Evolutionary conservation across 2,888 invertebrate species (phyloP).

Genomic region (Diogma glabrata): DNA sequence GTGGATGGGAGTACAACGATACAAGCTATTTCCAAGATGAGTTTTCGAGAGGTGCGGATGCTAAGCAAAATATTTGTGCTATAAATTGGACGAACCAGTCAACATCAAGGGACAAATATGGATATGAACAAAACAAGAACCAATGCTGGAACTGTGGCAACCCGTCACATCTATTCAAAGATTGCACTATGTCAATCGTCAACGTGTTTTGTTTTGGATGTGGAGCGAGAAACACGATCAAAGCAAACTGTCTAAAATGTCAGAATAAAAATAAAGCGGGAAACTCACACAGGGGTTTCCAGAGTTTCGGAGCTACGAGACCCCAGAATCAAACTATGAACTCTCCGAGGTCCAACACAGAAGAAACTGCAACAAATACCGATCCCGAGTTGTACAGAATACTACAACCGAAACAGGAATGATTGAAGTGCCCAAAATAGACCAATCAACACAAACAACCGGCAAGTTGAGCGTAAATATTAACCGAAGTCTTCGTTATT

Average conservation of each 20-base stretch:
- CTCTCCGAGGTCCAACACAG: neutral
- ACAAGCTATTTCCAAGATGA: no score
- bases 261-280: neutral
- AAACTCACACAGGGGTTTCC: neutral
- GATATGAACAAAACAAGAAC: no score
- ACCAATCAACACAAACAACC: neutral
- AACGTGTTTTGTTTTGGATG: neutral
- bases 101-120: no score
- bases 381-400: neutral
- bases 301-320: neutral
- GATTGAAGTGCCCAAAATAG: no score
- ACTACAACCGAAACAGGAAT: neutral
- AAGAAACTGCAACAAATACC: neutral
- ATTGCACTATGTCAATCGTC: neutral
- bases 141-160: no score
- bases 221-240: neutral
- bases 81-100: no score
- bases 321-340: neutral
- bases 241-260: neutral
- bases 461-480: neutral
- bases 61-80: no score
- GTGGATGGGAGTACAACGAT: neutral
- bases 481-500: neutral
- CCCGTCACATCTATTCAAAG: neutral
- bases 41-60: no score